Conservation (phyloP, 1,140 invertebrate genomes). For the Heliconius hewitsoni region DNA sequence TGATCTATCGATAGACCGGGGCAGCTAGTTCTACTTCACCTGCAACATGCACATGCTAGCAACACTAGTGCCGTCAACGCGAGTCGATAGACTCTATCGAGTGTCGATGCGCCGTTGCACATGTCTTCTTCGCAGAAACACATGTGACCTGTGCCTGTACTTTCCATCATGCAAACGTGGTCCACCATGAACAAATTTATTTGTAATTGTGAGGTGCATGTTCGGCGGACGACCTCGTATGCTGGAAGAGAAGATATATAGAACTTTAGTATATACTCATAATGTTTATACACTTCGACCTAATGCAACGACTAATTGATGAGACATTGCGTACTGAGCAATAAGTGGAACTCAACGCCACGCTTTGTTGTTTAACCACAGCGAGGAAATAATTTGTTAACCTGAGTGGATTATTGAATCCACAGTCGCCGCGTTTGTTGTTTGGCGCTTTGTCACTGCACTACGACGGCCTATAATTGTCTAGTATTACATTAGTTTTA, state of each 20-base stretch:
- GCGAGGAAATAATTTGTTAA: too few relatives aligned
- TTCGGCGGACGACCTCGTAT: conserved; percentile 93
- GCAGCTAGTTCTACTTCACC: conserved; percentile 68
- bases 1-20: conserved; percentile 37
- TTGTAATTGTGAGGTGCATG: conserved; percentile 94
- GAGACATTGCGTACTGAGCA: too few relatives aligned
- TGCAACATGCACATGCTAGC: conserved; percentile 73
- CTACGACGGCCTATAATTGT: too few relatives aligned
- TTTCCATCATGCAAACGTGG: conserved; percentile 99
- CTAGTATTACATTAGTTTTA: too few relatives aligned
- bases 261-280: background rate
- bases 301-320: too few relatives aligned
- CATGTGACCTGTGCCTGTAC: conserved; percentile 97
- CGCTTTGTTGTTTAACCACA: too few relatives aligned
- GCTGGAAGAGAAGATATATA: conserved; percentile 82
- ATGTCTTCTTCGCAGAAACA: conserved; percentile 98
- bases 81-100: conserved; percentile 27
- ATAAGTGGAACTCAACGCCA: too few relatives aligned
- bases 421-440: too few relatives aligned
- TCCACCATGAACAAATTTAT: conserved; percentile 99
- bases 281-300: too few relatives aligned
- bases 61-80: conserved; percentile 53
- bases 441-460: too few relatives aligned
- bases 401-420: too few relatives aligned
- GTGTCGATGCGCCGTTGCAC: conserved; percentile 85